These are phyloP conservation scores for Porites cylindrica DNA, from an alignment of 92 coral and sea anemone genomes.

Conservation along the genomic window DNA sequence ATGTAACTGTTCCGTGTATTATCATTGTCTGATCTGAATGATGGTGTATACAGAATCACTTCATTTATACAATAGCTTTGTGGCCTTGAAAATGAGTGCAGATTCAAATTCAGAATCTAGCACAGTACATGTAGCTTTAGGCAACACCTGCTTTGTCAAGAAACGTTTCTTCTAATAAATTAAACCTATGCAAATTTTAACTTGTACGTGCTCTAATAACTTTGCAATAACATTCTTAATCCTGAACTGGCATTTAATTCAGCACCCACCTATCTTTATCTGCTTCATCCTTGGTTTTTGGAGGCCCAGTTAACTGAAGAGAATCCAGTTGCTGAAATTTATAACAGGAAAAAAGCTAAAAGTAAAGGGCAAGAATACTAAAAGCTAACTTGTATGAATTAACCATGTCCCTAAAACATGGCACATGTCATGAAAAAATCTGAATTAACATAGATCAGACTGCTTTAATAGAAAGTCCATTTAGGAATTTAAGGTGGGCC, in stretches of 20 bases:
- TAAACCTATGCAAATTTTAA: conserved; percentile 15
- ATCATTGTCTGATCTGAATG: not conserved
- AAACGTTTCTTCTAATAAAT: not conserved
- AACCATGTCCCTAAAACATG: no score
- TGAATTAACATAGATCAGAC: no score
- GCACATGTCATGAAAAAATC: not conserved
- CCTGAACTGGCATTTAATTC: not conserved
- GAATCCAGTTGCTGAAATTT: conserved; percentile 86
- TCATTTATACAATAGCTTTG: conserved; percentile 5
- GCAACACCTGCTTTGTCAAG: conserved; percentile 22
- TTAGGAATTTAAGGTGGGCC: not conserved
- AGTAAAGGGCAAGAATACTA: not conserved
- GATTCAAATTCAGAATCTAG: not conserved
- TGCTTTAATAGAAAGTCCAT: not conserved
- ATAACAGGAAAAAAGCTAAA: not conserved
- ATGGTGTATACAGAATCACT: not conserved
- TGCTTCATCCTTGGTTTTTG: conserved; percentile 78
- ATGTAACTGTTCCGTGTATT: not conserved
- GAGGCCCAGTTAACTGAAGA: conserved; percentile 82
- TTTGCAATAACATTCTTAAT: not conserved
- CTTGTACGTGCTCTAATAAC: not conserved
- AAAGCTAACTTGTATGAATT: no score
- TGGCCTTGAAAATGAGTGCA: conserved; percentile 15
- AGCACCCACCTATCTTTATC: conserved; percentile 85
- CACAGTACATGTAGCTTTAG: not conserved